Conservation (phyloP, 2,113 vertebrate genomes). For the Myxocyprinus asiaticus region DNA sequence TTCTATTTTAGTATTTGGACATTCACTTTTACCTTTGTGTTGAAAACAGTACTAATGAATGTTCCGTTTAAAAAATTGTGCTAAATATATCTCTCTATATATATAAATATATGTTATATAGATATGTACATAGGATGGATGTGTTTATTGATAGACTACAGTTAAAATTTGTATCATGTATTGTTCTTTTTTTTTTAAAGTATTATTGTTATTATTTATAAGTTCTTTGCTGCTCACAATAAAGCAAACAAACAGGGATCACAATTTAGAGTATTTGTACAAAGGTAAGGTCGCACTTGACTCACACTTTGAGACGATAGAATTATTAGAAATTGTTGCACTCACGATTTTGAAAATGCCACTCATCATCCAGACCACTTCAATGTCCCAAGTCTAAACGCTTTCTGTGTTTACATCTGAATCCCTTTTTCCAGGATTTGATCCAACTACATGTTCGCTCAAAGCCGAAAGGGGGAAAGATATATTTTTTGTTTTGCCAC, state of each 20-base stretch:
- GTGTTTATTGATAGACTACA: background rate
- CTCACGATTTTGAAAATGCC: conserved; percentile 36
- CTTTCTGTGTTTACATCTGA: conserved; percentile 58
- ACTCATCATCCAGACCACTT: conserved; percentile 57
- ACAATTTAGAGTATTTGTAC: background rate
- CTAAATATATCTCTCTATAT: too few species aligned
- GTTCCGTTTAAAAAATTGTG: too few species aligned
- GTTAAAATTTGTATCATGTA: background rate
- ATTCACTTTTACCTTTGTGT: background rate
- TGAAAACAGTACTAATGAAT: too few species aligned
- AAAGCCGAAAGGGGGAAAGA: conserved; percentile 40
- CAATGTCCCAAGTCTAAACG: conserved; percentile 53
- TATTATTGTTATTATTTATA: too few species aligned
- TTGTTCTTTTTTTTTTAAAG: too few species aligned
- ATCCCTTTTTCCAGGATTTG: conserved; percentile 56
- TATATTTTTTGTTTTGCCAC: conserved; percentile 51
- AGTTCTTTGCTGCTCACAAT: too few species aligned
- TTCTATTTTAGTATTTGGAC: conserved; percentile 33
- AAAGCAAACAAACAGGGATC: too few species aligned
- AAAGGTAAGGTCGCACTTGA: conserved; percentile 10
- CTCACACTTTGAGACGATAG: conserved; percentile 19
- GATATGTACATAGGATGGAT: background rate
- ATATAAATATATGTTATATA: too few species aligned
- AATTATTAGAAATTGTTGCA: conserved; percentile 43
- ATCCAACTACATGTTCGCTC: conserved; percentile 49